phyloP scores from a whole-genome alignment of 2,888 invertebrate genomes.

The Fragum whitleyi region DNA sequence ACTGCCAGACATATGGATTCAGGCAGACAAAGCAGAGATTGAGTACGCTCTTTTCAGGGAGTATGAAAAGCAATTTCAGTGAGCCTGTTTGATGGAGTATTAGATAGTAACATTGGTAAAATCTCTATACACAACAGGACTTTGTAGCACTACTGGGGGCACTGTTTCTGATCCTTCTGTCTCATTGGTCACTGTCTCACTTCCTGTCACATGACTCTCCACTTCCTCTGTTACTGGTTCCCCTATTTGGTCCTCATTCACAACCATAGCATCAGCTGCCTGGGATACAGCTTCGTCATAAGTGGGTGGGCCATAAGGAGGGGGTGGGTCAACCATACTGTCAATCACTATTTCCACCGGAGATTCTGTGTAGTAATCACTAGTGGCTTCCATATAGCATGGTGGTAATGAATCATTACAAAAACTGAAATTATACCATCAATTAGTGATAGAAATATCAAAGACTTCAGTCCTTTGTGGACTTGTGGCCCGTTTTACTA shows the following conservation, averaged over 20 bases:
- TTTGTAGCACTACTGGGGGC: neutral
- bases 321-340: constrained; percentile 47
- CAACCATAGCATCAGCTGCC: constrained; percentile 8
- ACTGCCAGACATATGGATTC: too few species aligned
- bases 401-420: constrained; percentile 46
- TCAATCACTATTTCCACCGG: constrained; percentile 39
- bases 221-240: neutral
- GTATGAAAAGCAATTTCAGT: too few species aligned
- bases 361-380: constrained; percentile 54
- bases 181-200: too few species aligned
- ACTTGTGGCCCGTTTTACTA: too few species aligned
- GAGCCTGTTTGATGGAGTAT: neutral
- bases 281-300: constrained; percentile 50
- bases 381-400: constrained; percentile 54
- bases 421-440: constrained; percentile 18
- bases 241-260: neutral
- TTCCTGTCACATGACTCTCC: neutral
- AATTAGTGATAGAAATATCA: neutral
- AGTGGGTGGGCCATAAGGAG: constrained; percentile 59
- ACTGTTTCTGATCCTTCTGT: neutral
- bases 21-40: too few species aligned
- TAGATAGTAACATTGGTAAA: constrained; percentile 15
- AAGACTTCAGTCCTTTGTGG: too few species aligned
- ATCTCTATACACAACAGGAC: neutral
- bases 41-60: too few species aligned